Percentiles rank a stretch among this genome's conserved stretches.
Conservation (phyloP, 53 echinoderm and acorn worm genomes). For the Paelopatides confundens region DNA sequence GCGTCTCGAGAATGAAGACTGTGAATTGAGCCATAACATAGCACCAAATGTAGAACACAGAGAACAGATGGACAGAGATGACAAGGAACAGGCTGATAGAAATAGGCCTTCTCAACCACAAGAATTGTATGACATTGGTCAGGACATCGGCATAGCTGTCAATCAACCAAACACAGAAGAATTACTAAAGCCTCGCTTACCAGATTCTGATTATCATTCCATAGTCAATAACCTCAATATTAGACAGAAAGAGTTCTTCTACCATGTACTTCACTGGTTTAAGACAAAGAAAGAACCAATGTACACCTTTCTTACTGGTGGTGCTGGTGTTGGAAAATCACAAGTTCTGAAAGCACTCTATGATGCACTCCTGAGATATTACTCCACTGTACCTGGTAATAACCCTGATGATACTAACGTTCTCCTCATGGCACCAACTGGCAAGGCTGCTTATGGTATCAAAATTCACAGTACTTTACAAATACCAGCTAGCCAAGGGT, state of each 20-base stretch:
- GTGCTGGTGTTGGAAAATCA: constrained; percentile 55
- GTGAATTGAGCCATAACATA: neutral
- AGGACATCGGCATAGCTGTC: constrained; percentile 20
- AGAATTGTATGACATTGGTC: constrained; percentile 33
- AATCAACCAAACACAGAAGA: constrained; percentile 11
- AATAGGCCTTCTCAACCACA: neutral
- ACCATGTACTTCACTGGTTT: constrained; percentile 40
- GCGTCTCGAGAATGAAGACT: neutral
- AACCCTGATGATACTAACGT: constrained; percentile 44
- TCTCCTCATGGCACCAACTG: constrained; percentile 62
- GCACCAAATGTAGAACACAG: constrained; percentile 48
- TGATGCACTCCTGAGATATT: neutral
- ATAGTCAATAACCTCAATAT: constrained; percentile 29
- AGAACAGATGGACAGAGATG: constrained; percentile 4
- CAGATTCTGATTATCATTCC: neutral
- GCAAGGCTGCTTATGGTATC: constrained; percentile 56
- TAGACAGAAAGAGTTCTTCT: constrained; percentile 46
- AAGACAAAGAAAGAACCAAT: constrained; percentile 39
- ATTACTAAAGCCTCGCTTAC: neutral
- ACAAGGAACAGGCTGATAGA: neutral
- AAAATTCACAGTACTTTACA: neutral
- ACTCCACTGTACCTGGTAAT: constrained; percentile 10
- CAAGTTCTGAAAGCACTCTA: neutral
- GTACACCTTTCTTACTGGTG: constrained; percentile 28
- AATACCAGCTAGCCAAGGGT: neutral